Conservation (phyloP, 2,113 vertebrate genomes). For the Lota lota region DNA sequence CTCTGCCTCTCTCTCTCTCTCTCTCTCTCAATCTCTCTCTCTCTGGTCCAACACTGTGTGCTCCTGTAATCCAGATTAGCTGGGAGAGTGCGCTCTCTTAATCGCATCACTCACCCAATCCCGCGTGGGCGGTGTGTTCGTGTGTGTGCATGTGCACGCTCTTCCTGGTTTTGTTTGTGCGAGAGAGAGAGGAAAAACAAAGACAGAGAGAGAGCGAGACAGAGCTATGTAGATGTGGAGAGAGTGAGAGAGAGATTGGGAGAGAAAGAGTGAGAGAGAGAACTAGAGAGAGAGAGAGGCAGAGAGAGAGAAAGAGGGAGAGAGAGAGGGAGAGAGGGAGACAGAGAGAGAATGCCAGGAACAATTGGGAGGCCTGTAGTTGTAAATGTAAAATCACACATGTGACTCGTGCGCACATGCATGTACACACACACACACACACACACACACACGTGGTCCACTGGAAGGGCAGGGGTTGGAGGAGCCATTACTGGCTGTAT, state of each 20-base stretch:
- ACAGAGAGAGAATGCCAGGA: conserved; percentile 25
- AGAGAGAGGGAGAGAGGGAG: conserved; percentile 4
- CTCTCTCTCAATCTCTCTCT: conserved; percentile 23
- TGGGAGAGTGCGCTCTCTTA: conserved; percentile 66
- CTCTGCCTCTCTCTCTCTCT: too few species aligned
- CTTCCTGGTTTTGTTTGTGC: conserved; percentile 61
- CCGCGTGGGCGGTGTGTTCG: conserved; percentile 34
- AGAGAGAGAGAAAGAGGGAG: background rate
- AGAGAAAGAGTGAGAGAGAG: too few species aligned
- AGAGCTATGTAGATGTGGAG: too few species aligned
- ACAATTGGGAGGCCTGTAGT: too few species aligned
- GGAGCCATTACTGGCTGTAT: conserved; percentile 21
- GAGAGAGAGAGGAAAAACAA: conserved; percentile 55
- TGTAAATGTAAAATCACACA: conserved; percentile 41
- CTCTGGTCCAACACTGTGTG: conserved; percentile 59
- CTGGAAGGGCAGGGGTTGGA: conserved; percentile 15
- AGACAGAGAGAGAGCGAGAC: conserved; percentile 31
- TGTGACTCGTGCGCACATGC: conserved; percentile 45
- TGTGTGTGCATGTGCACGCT: conserved; percentile 68
- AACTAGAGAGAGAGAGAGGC: background rate
- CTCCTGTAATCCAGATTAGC: conserved; percentile 78
- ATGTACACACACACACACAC: too few species aligned
- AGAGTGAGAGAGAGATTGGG: too few species aligned
- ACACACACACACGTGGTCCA: too few species aligned
- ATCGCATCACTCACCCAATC: conserved; percentile 74